Evolutionary conservation across 2,888 invertebrate genomes (phyloP).

Genomic region (Ophion costatus): DNA sequence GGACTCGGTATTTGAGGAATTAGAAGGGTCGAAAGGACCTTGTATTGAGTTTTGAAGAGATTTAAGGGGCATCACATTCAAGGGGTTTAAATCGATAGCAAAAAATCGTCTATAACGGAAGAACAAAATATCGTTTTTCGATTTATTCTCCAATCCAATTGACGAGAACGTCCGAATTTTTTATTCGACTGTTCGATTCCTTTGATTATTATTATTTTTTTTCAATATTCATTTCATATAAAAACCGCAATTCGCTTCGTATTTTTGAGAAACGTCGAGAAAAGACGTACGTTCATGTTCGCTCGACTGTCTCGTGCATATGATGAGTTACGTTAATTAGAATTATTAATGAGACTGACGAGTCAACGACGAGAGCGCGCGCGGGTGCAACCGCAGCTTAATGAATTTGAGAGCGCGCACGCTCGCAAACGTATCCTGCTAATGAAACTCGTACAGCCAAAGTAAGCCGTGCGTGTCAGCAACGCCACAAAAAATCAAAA

Average conservation of each 20-base stretch:
- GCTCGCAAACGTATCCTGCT: slow-evolving; percentile 8
- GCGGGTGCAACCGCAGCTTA: slow-evolving; percentile 29
- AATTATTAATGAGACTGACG: slow-evolving; percentile 64
- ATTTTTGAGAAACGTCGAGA: slow-evolving; percentile 10
- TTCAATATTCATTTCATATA: background rate
- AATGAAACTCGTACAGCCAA: slow-evolving; percentile 21
- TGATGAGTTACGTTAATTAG: slow-evolving; percentile 58
- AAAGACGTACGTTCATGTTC: slow-evolving; percentile 10
- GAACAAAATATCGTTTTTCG: too few relatives aligned
- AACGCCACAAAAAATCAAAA: background rate
- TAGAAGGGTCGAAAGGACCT: too few relatives aligned
- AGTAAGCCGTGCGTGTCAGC: background rate
- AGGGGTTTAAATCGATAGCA: too few relatives aligned
- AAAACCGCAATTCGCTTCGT: slow-evolving; percentile 45
- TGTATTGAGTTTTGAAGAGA: too few relatives aligned
- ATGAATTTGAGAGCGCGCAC: slow-evolving; percentile 44
- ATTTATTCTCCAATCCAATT: too few relatives aligned
- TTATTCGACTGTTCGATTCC: too few relatives aligned
- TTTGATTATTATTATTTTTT: too few relatives aligned
- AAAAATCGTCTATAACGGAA: too few relatives aligned
- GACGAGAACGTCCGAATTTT: too few relatives aligned
- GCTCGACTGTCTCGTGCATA: slow-evolving; percentile 26
- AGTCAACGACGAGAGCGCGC: slow-evolving; percentile 21
- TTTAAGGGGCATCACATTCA: too few relatives aligned
- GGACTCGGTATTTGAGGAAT: too few relatives aligned